Conservation (phyloP, 2,888 invertebrate species). For the Diloba caeruleocephala region DNA sequence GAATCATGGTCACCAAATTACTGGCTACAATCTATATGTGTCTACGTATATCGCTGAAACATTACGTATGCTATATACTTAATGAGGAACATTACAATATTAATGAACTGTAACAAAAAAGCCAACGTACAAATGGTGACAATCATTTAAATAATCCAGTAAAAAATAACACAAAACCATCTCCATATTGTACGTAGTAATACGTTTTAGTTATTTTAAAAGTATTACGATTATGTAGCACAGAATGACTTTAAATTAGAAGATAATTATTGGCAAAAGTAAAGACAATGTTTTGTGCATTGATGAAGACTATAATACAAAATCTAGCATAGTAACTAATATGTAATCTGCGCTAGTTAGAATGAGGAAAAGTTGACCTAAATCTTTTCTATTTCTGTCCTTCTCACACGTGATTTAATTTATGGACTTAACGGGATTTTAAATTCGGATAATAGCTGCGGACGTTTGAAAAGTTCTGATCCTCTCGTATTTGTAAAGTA, state of each 20-base stretch:
- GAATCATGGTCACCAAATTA: constrained; percentile 2
- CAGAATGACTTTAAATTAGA: too few species aligned
- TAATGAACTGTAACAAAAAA: constrained; percentile 12
- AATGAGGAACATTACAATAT: constrained; percentile 40
- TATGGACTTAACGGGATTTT: constrained; percentile 18
- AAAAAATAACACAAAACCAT: not conserved
- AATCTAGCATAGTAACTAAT: constrained; percentile 1
- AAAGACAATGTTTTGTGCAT: too few species aligned
- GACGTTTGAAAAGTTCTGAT: too few species aligned
- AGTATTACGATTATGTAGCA: too few species aligned
- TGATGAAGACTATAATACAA: too few species aligned
- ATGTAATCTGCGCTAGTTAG: constrained; percentile 21
- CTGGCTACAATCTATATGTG: constrained; percentile 5
- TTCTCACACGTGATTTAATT: constrained; percentile 15
- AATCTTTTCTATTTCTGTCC: constrained; percentile 32
- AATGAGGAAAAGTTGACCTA: constrained; percentile 45
- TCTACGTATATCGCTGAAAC: constrained; percentile 31
- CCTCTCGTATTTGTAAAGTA: too few species aligned
- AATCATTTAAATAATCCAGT: constrained; percentile 9
- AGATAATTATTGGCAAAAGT: too few species aligned
- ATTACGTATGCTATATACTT: constrained; percentile 28
- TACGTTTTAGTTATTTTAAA: too few species aligned
- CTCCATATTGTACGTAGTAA: too few species aligned
- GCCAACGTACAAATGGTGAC: constrained; percentile 3
- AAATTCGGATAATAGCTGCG: constrained; percentile 21